Evolutionary conservation across 1,140 invertebrate species (phyloP).

Genomic region (Lithobius niger): DNA sequence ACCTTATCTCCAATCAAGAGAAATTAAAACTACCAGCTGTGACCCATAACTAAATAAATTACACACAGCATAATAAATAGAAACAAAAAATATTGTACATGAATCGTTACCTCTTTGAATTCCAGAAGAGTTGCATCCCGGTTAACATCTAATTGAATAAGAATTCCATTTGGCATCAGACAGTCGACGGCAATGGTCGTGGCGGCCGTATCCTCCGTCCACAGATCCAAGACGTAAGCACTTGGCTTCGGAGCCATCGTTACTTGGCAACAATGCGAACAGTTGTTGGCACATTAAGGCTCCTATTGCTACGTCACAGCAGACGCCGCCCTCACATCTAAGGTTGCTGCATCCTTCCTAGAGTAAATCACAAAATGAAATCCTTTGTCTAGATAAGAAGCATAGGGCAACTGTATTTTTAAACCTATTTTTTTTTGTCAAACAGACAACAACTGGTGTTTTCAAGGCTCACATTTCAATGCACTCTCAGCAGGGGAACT

Average conservation of each 20-base stretch:
- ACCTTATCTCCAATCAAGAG: too few species aligned
- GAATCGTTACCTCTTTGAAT: slow-evolving; percentile 59
- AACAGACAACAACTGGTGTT: too few species aligned
- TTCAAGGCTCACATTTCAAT: too few species aligned
- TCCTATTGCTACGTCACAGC: not conserved
- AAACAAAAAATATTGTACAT: not conserved
- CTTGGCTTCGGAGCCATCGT: slow-evolving; percentile 6
- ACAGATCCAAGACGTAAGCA: slow-evolving; percentile 4
- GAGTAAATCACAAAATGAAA: too few species aligned
- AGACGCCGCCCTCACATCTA: not conserved
- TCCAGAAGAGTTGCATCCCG: slow-evolving; percentile 59
- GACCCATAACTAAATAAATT: too few species aligned
- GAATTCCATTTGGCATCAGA: slow-evolving; percentile 69
- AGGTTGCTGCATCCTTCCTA: not conserved
- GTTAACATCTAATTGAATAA: slow-evolving; percentile 52
- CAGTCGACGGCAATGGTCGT: slow-evolving; percentile 42
- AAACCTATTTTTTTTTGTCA: too few species aligned
- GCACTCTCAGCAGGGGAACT: too few species aligned
- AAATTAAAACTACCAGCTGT: too few species aligned
- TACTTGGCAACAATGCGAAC: too few species aligned
- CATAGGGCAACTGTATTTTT: too few species aligned
- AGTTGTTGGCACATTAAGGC: too few species aligned
- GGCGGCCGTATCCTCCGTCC: not conserved
- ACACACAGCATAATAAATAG: not conserved
- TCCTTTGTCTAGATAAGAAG: too few species aligned